phyloP scores from a whole-genome alignment of 2,113 vertebrate genomes.

The Oxygymnocypris stewartii region DNA sequence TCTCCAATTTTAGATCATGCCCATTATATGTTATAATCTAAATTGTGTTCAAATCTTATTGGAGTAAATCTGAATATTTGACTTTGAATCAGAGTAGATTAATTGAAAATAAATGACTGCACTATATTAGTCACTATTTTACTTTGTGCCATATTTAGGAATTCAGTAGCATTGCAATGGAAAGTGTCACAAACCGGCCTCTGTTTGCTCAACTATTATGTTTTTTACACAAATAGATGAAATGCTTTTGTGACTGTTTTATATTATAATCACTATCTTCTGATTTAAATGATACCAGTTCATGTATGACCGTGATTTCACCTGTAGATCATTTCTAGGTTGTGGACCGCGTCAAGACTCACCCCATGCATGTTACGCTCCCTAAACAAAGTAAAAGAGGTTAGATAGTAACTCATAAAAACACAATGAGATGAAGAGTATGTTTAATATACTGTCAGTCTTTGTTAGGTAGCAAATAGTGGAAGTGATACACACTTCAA shows the following conservation, averaged over 20 bases:
- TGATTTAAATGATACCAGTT: not conserved
- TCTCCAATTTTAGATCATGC: not conserved
- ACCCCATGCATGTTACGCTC: not conserved
- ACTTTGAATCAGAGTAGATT: not conserved
- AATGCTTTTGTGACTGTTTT: not conserved
- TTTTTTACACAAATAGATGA: not conserved
- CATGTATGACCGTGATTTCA: not conserved
- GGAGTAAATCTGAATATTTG: not conserved
- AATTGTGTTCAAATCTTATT: not conserved
- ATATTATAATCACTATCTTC: not conserved
- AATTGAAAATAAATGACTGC: not conserved
- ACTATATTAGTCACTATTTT: not conserved
- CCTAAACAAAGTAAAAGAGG: not conserved
- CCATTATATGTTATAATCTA: not conserved
- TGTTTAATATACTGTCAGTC: not conserved
- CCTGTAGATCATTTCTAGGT: not conserved
- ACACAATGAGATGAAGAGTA: not conserved
- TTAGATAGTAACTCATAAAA: not conserved
- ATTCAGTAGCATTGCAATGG: not conserved
- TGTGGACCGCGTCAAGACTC: not conserved
- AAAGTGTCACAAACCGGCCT: not conserved
- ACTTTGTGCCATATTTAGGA: not conserved
- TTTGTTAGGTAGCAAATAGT: not conserved
- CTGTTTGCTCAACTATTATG: not conserved
- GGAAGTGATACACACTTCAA: slow-evolving; percentile 2